phyloP scores from a whole-genome alignment of 2,113 vertebrate species.

The Daubentonia madagascariensis region DNA sequence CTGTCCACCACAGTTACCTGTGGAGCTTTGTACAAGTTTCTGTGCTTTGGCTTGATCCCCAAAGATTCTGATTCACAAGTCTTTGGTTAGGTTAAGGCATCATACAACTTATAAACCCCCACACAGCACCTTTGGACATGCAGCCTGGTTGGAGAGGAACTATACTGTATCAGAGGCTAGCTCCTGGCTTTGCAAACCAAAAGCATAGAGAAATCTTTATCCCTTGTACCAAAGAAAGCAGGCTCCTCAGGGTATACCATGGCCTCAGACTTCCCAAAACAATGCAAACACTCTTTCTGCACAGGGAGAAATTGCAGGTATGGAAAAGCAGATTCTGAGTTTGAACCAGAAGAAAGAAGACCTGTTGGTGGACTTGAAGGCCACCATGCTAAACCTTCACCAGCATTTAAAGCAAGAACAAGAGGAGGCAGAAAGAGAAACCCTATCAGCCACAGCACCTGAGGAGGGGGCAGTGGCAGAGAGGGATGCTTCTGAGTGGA shows the following conservation, averaged over 20 bases:
- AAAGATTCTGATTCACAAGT: not conserved
- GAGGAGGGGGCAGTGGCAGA: constrained; percentile 52
- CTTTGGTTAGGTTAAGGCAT: not conserved
- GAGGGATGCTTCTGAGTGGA: constrained; percentile 63
- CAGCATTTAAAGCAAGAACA: constrained; percentile 74
- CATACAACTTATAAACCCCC: not conserved
- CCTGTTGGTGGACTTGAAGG: constrained; percentile 76
- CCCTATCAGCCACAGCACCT: not conserved
- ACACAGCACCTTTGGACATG: not conserved
- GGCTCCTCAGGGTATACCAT: not conserved
- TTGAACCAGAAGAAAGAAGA: constrained; percentile 84
- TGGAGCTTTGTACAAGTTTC: not conserved
- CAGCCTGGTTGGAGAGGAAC: not conserved
- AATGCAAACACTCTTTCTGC: not conserved
- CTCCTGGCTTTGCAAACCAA: not conserved
- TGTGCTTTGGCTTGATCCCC: not conserved
- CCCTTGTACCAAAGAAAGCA: not conserved
- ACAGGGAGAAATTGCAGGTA: constrained; percentile 79
- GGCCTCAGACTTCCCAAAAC: not conserved
- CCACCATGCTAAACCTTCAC: constrained; percentile 79
- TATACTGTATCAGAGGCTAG: fast-evolving
- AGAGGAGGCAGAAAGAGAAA: constrained; percentile 69
- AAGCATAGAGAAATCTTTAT: no score
- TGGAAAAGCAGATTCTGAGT: constrained; percentile 81
- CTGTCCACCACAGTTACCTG: not conserved